Base-by-base conservation (phyloP, 2,797 vertebrate species). In the Sebastes nivosus region DNA sequence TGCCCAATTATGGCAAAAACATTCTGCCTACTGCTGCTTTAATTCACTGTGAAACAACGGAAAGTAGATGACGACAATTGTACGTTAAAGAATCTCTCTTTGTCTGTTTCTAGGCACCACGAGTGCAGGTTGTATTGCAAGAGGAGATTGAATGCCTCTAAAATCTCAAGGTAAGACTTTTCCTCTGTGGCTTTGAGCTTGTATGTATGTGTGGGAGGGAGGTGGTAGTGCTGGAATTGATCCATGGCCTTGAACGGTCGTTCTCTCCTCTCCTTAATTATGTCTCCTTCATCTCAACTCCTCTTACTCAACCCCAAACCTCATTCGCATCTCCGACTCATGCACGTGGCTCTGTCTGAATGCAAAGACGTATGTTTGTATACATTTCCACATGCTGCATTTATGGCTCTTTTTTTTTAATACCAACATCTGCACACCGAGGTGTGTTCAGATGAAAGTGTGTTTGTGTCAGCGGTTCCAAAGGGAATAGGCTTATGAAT, bases 121-220 rank as follows among this genome's bases (percentile, higher is more conserved):
- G 93, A 67, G 60, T 83, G 89, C 88, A 75, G 85, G 85, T 54
- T 82, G 83, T 70, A 75, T 85, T 91, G 86, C 87, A 67, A 85
- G 84, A 89, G 90, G 84, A 93, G 86, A 93, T 87, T 94, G 93
- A 93, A 94, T 95, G 93, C 87, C 88, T 88, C 89, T 92, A 79
- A 92, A 89, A 87, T 93, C 83, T 94, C 84, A 92, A 94, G 92
- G 93, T 95, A 91, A 91, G 90, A 61, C 74, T 52, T 29, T 60
- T 59, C 65, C 59, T 54, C 60, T 64, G 29, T 74, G 57, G 36
- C 25, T 76, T 74, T 83, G 65, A 83, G 69, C 74, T 77, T 87
- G 81, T 77, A 46, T 66, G 9, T 70, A 36, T 63, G 69, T 77
- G 65, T 76, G 42, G 42, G 42, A 46, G 42, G 14, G 42, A 46